Conservation (phyloP, 2,113 vertebrate species). For the Collichthys lucidus region DNA sequence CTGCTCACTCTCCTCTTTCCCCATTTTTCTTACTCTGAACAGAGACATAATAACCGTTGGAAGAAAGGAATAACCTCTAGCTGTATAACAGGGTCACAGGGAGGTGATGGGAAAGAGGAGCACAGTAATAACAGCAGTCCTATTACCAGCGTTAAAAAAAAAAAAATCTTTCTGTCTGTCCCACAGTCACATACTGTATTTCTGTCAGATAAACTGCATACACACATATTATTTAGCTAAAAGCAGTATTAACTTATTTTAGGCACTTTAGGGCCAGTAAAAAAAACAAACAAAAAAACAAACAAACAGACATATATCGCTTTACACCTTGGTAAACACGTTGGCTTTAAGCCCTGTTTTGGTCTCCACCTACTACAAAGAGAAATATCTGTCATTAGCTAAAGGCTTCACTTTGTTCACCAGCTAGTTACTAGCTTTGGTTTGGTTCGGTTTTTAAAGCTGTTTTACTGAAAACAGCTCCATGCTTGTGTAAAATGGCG, state of each 20-base stretch:
- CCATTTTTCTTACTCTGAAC: background rate
- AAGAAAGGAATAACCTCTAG: conserved; percentile 21
- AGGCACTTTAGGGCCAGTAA: background rate
- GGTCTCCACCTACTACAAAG: too few relatives aligned
- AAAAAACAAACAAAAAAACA: too few relatives aligned
- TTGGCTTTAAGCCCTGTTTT: background rate
- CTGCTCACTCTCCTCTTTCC: background rate
- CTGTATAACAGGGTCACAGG: conserved; percentile 26
- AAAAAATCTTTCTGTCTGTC: background rate
- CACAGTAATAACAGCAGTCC: background rate
- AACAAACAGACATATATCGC: background rate
- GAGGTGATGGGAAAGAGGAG: background rate
- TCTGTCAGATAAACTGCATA: background rate
- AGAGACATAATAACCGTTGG: conserved; percentile 1
- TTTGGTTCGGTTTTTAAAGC: too few relatives aligned
- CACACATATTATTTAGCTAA: background rate
- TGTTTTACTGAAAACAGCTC: too few relatives aligned
- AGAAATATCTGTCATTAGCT: too few relatives aligned
- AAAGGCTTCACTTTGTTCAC: background rate
- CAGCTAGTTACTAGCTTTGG: too few relatives aligned
- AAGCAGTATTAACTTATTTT: background rate
- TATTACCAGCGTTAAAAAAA: too few relatives aligned
- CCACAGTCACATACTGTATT: background rate
- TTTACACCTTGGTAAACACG: background rate
- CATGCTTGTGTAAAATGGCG: background rate